Conservation (phyloP, 1,140 invertebrate species). For the Apocrypta bakeri region DNA sequence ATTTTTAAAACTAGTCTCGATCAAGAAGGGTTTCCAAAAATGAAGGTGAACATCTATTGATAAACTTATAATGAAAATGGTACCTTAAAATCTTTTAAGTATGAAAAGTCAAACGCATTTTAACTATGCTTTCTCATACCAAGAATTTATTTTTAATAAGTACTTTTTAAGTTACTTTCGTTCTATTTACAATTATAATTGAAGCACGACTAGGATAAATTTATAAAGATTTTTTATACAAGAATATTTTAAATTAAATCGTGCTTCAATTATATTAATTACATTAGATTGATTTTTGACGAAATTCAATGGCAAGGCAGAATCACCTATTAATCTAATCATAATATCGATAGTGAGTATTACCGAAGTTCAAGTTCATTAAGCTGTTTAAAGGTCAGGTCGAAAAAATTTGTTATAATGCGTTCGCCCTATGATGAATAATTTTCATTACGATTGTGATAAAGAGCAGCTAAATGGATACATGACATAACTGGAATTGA, state of each 20-base stretch:
- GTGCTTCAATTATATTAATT: slow-evolving; percentile 17
- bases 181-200: slow-evolving; percentile 38
- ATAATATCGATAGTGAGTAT: background rate
- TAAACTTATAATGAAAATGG: slow-evolving; percentile 13
- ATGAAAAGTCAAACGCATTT: background rate
- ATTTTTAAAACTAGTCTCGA: background rate
- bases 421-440: background rate
- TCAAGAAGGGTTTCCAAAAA: background rate
- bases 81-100: slow-evolving; percentile 8
- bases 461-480: background rate
- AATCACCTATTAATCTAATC: background rate
- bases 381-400: too few relatives aligned
- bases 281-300: slow-evolving; percentile 24
- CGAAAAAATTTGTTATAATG: background rate
- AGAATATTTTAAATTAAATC: slow-evolving; percentile 13
- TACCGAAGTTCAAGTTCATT: background rate
- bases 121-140: slow-evolving; percentile 28
- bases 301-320: background rate
- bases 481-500: background rate
- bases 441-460: background rate
- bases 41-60: slow-evolving; percentile 17
- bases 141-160: slow-evolving; percentile 20
- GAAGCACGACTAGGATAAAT: slow-evolving; percentile 12
- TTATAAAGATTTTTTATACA: slow-evolving; percentile 28
- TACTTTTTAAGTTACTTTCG: background rate